A percentile compares a stretch with the other conserved stretches of the same genome.
Evolutionary conservation across 2,113 vertebrate genomes (phyloP).

Genomic region (Struthio camelus): DNA sequence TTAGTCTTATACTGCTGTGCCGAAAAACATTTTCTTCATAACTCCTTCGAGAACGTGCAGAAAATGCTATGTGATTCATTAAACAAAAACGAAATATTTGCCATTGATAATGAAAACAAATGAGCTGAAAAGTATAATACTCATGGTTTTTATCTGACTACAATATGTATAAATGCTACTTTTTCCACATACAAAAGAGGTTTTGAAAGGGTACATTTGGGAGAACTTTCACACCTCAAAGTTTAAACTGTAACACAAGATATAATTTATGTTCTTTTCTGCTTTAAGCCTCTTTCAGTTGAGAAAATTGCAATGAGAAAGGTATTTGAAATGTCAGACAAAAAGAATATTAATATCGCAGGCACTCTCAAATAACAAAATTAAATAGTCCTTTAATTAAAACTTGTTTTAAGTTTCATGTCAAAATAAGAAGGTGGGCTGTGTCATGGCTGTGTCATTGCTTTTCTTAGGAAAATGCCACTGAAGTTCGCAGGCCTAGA

Average conservation of each 20-base stretch:
- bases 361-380: neutral
- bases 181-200: neutral
- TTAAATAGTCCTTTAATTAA: conserved; percentile 30
- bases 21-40: neutral
- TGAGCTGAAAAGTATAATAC: neutral
- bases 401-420: conserved; percentile 19
- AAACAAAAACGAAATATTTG: neutral
- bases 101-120: neutral
- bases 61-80: neutral
- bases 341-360: conserved; percentile 24
- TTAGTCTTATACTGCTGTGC: neutral
- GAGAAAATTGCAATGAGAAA: conserved; percentile 9
- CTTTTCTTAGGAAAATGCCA: neutral
- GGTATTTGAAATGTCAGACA: conserved; percentile 27
- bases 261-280: conserved; percentile 1
- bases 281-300: conserved; percentile 1
- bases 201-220: neutral
- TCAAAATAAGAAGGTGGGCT: conserved; percentile 30
- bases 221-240: neutral
- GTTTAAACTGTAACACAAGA: neutral
- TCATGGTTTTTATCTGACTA: neutral
- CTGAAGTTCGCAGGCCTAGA: neutral
- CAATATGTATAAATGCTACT: neutral
- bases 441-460: neutral
- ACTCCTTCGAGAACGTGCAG: neutral